Percentiles rank a stretch among this genome's conserved stretches.
phyloP scores from a whole-genome alignment of 2,113 vertebrate genomes.

The Phalacrocorax carbo region DNA sequence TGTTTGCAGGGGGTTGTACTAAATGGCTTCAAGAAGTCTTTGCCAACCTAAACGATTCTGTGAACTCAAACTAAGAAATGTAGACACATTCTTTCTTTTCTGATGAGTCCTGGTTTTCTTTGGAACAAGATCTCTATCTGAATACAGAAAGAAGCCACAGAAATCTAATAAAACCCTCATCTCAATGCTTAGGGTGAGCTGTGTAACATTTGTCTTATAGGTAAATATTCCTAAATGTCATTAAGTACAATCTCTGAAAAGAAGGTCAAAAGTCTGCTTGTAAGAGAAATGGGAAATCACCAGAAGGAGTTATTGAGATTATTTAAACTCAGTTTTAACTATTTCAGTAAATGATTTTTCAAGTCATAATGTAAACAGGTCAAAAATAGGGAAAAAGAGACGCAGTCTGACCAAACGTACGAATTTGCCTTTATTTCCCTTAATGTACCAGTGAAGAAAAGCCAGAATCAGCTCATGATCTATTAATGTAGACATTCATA shows the following conservation, averaged over 20 bases:
- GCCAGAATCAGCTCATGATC: accelerated
- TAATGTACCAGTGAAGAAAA: background rate
- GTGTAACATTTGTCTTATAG: background rate
- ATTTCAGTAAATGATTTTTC: background rate
- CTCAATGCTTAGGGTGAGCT: background rate
- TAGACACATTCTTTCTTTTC: background rate
- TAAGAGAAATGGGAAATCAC: background rate
- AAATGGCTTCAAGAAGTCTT: background rate
- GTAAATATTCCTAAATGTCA: background rate
- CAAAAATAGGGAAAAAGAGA: background rate
- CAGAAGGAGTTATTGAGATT: background rate
- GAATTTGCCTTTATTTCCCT: background rate
- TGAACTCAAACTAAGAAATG: background rate
- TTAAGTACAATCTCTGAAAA: background rate
- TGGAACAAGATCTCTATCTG: background rate
- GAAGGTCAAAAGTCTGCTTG: background rate
- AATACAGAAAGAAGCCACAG: background rate
- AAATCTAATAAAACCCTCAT: background rate
- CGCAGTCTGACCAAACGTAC: background rate
- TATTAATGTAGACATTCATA: background rate
- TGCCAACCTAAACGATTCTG: background rate
- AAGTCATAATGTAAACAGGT: background rate
- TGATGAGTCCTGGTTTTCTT: background rate
- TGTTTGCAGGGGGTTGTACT: background rate
- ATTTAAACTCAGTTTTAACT: background rate